phyloP scores from a whole-genome alignment of 2,113 vertebrate species.

The Erythrocercus mccallii region DNA sequence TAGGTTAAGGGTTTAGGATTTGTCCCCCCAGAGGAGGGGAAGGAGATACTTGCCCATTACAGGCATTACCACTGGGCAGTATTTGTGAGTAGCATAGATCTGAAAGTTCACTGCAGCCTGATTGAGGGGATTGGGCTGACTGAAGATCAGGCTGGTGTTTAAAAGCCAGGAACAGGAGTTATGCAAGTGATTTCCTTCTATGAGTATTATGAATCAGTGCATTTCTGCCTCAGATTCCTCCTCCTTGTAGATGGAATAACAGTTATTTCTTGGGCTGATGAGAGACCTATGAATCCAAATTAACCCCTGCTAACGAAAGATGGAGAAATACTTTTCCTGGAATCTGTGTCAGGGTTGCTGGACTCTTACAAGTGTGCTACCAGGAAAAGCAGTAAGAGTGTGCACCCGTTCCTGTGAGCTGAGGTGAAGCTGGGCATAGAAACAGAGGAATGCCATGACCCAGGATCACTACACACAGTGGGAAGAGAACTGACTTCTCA shows the following conservation, averaged over 20 bases:
- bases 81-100: not conserved
- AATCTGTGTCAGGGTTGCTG: not conserved
- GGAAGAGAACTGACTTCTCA: not conserved
- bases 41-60: not conserved
- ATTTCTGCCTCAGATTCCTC: not conserved
- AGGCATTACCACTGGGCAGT: not conserved
- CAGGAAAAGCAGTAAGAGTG: not conserved
- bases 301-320: not conserved
- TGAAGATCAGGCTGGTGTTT: not conserved
- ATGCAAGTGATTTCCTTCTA: not conserved
- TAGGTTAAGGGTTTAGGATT: not conserved
- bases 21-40: not conserved
- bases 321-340: not conserved
- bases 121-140: not conserved
- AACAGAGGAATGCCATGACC: not conserved
- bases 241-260: not conserved
- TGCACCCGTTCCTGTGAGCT: not conserved
- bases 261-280: not conserved
- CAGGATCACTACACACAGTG: not conserved
- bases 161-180: not conserved
- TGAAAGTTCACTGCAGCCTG: not conserved
- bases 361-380: not conserved
- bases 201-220: not conserved
- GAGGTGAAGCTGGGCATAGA: not conserved
- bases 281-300: not conserved